Evolutionary conservation across 1,140 invertebrate genomes (phyloP), one percentile per base, ranked within the genome.

Genomic region (Daktulosphaira vitifoliae): DNA sequence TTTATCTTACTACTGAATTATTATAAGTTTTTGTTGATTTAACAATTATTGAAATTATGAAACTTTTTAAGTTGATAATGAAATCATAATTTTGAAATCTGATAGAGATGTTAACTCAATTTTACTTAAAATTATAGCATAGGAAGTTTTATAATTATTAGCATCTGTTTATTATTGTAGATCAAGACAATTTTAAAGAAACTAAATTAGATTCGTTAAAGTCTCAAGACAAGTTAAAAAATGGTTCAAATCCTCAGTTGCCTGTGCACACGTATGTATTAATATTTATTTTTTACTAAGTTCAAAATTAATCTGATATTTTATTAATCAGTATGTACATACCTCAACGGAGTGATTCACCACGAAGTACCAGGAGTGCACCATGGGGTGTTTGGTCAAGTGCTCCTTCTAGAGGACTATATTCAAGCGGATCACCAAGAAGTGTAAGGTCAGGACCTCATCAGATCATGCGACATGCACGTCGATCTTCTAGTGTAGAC

Each of bases 321-420:
- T 18, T 50, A 52, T 25, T 7, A 6, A 18, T 29, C 15, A 49
- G 46, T 0, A 54, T 50, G 38, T 66, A 56, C 50, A 22, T 66
- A 8, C 64, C 50, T 18, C 65, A 44, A 16, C 44, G 77, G 54
- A 78, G 79, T 20, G 84, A 87, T 70, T 90, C 88, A 0, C 87
- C 83, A 73, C 54, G 77, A 23, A 92, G 89, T 72, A 90, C 86
- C 3, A 80, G 88, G 50, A 92, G 90, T 68, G 89, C 90, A 2
- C 89, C 89, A 5, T 89, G 87, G 82, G 73, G 65, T 74, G 65
- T 70, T 16, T 53, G 68, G 75, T 46, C 83, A 82, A 1, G 81
- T 13, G 59, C 54, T 2, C 70, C 81, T 25, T 81, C 81, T 65
- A 77, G 80, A 50, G 80, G 86, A 33, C 85, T 86, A 3, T 79